phyloP scores from a whole-genome alignment of 2,888 invertebrate genomes.

The Aromia moschata region DNA sequence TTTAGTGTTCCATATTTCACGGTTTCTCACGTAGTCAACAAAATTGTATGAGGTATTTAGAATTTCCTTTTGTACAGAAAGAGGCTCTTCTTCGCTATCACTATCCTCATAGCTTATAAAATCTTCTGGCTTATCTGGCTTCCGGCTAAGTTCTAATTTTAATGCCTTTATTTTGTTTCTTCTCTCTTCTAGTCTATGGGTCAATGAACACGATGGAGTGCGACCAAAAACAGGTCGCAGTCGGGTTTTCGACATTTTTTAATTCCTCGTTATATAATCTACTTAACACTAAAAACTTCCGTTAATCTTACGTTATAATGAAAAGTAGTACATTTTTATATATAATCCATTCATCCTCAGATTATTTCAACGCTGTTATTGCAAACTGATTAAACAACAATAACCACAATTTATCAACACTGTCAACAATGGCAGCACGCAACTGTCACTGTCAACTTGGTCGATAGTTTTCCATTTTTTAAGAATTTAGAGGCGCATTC shows the following conservation, averaged over 20 bases:
- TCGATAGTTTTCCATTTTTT: not conserved
- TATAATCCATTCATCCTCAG: not conserved
- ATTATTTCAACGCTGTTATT: not conserved
- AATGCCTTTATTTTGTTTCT: conserved; percentile 72
- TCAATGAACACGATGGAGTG: conserved; percentile 80
- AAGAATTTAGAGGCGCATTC: too few relatives aligned
- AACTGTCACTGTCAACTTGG: not conserved
- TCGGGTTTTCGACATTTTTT: conserved; percentile 76
- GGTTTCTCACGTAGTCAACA: conserved; percentile 82
- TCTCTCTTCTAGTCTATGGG: conserved; percentile 78
- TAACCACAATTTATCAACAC: conserved; percentile 22
- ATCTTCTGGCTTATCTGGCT: conserved; percentile 89
- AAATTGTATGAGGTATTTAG: conserved; percentile 85
- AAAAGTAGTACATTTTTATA: too few relatives aligned
- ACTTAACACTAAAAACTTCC: not conserved
- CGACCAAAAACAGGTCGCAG: conserved; percentile 77
- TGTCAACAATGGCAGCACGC: conserved; percentile 9
- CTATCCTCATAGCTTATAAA: conserved; percentile 90
- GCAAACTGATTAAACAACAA: conserved; percentile 7
- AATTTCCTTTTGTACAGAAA: conserved; percentile 75
- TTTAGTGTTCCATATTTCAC: conserved; percentile 79
- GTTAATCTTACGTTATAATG: too few relatives aligned
- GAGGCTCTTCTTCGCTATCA: conserved; percentile 85
- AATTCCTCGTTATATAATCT: conserved; percentile 2
- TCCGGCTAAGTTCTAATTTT: conserved; percentile 77